A percentile compares a stretch with the other conserved stretches of the same genome.
Conservation (phyloP, 2,888 invertebrate species). For the Callyntrura guangdongensis region DNA sequence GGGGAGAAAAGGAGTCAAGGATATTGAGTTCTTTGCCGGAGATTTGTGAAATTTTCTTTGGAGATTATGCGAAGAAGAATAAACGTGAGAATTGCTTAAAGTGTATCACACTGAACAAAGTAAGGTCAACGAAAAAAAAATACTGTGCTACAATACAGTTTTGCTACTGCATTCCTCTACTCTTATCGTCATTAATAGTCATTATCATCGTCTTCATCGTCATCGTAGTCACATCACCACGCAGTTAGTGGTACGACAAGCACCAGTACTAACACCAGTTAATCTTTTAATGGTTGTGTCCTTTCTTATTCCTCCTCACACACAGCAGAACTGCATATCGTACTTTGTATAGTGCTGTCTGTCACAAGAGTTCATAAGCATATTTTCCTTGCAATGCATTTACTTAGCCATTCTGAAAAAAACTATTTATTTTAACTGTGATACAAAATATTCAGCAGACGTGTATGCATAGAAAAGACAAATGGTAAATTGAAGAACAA, state of each 20-base stretch:
- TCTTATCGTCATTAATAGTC: background rate
- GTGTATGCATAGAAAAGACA: background rate
- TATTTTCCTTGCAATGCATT: background rate
- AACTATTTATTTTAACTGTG: background rate
- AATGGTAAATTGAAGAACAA: background rate
- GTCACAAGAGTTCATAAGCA: background rate
- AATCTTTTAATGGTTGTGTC: background rate
- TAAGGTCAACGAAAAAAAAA: background rate
- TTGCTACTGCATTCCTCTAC: background rate
- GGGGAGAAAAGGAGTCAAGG: conserved; percentile 20
- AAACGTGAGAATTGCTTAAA: conserved; percentile 26
- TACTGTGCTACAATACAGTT: background rate
- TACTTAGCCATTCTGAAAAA: background rate
- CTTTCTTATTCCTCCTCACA: background rate
- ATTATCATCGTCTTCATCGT: background rate
- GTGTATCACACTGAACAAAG: background rate
- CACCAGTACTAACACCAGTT: background rate
- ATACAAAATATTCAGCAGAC: background rate
- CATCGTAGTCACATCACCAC: conserved; percentile 12
- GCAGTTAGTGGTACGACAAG: background rate
- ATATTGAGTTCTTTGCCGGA: conserved; percentile 1
- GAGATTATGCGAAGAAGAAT: background rate
- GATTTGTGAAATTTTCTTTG: conserved; percentile 28
- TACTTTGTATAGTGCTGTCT: too few species aligned
- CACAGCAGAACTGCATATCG: background rate